A percentile compares a stretch with the other conserved stretches of the same genome.
Evolutionary conservation across 1,140 invertebrate species (phyloP).

Genomic region (Scaptomyza hsui): DNA sequence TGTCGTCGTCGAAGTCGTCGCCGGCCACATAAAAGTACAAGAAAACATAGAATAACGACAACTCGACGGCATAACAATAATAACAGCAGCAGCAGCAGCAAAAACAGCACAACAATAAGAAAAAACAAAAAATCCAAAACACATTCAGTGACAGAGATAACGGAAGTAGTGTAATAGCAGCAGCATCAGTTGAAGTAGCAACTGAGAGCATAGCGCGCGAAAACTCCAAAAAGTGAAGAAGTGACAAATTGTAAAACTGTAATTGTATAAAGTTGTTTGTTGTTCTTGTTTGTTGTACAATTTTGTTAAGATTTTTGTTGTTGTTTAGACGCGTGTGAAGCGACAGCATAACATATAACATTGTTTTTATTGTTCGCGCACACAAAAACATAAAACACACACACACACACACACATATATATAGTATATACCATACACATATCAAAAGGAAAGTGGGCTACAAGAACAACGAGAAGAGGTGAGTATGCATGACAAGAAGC

Average conservation of each 20-base stretch:
- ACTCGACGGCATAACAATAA: constrained; percentile 33
- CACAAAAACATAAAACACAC: constrained; percentile 15
- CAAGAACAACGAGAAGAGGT: constrained; percentile 38
- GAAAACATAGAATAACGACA: constrained; percentile 33
- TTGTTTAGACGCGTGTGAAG: constrained; percentile 14
- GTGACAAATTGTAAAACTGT: constrained; percentile 13
- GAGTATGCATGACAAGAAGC: constrained; percentile 25
- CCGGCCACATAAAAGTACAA: constrained; percentile 19
- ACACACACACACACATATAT: constrained; percentile 8
- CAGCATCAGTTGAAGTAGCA: constrained; percentile 6
- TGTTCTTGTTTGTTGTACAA: constrained; percentile 18
- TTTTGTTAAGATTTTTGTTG: constrained; percentile 29
- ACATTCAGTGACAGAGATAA: constrained; percentile 18
- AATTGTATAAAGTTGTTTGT: constrained; percentile 3
- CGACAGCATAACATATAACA: constrained; percentile 2
- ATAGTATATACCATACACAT: constrained; percentile 28
- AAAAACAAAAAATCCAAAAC: background rate
- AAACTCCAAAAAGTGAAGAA: constrained; percentile 13
- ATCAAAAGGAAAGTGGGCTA: constrained; percentile 50
- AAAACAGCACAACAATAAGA: constrained; percentile 8
- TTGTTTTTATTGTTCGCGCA: constrained; percentile 22
- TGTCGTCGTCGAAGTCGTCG: constrained; percentile 52
- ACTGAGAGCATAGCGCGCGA: constrained; percentile 24
- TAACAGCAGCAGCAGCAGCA: constrained; percentile 22
- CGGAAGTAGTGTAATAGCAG: constrained; percentile 21